A percentile compares a stretch with the other conserved stretches of the same genome.
These are phyloP conservation scores for Zenarchopterus dispar DNA, from an alignment of 2,797 vertebrate species.

Conservation along the genomic window DNA sequence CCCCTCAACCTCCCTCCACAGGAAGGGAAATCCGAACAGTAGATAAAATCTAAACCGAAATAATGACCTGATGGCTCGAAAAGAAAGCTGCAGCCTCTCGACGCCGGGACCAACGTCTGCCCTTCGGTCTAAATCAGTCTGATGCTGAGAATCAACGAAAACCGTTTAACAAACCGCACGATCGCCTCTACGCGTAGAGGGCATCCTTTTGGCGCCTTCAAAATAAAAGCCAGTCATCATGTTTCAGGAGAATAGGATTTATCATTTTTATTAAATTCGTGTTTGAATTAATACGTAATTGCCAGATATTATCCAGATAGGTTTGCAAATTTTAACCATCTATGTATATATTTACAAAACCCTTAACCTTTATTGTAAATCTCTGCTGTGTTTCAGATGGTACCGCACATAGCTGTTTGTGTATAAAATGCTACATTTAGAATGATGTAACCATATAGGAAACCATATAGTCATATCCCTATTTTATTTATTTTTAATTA, in stretches of 20 bases:
- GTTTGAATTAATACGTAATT: no score
- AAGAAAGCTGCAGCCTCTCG: not conserved
- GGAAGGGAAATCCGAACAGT: not conserved
- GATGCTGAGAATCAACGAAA: not conserved
- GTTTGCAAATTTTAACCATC: no score
- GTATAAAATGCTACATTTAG: no score
- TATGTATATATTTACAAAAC: not conserved
- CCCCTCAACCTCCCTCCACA: conserved; percentile 1
- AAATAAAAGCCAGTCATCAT: not conserved
- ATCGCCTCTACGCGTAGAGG: not conserved
- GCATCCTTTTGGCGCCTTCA: not conserved
- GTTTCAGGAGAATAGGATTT: not conserved
- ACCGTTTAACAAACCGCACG: not conserved
- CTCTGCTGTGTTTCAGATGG: no score
- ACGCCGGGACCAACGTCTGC: not conserved
- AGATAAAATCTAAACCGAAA: not conserved
- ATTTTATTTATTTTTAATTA: no score
- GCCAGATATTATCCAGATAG: no score
- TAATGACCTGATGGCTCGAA: no score
- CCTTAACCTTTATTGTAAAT: no score
- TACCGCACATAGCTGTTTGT: no score
- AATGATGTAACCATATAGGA: no score
- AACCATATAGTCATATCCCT: no score
- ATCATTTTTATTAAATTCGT: no score
- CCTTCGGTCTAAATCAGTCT: not conserved